Conservation (phyloP, 2,888 invertebrate genomes). For the Netelia virgata region DNA sequence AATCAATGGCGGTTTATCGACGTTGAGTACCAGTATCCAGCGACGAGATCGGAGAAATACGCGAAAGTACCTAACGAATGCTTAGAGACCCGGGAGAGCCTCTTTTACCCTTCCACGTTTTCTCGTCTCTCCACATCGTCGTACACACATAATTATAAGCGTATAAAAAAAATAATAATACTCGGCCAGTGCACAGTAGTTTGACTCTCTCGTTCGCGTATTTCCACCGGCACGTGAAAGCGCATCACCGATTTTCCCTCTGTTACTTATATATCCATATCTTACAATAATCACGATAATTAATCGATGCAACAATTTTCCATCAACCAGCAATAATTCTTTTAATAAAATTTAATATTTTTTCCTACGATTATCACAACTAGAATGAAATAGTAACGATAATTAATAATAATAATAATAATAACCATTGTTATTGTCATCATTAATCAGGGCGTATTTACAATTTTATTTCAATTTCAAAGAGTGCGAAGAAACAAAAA, state of each 20-base stretch:
- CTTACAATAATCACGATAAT: background rate
- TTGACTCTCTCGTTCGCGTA: slow-evolving; percentile 25
- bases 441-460: background rate
- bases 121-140: background rate
- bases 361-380: too few relatives aligned
- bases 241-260: slow-evolving; percentile 27
- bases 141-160: background rate
- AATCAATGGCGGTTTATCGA: slow-evolving; percentile 25
- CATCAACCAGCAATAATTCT: too few relatives aligned
- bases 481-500: background rate
- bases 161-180: slow-evolving; percentile 11
- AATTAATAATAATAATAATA: background rate
- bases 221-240: slow-evolving; percentile 55
- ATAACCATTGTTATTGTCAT: background rate
- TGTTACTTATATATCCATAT: background rate
- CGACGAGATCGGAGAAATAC: background rate
- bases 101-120: background rate
- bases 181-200: slow-evolving; percentile 4
- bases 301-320: background rate
- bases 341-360: too few relatives aligned
- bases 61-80: background rate
- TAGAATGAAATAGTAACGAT: background rate
- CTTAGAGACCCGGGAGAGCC: background rate
- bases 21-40: background rate
- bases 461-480: background rate